These are phyloP conservation scores for Psix sp. DNA, from an alignment of 1,140 invertebrate genomes.

Conservation along the genomic window DNA sequence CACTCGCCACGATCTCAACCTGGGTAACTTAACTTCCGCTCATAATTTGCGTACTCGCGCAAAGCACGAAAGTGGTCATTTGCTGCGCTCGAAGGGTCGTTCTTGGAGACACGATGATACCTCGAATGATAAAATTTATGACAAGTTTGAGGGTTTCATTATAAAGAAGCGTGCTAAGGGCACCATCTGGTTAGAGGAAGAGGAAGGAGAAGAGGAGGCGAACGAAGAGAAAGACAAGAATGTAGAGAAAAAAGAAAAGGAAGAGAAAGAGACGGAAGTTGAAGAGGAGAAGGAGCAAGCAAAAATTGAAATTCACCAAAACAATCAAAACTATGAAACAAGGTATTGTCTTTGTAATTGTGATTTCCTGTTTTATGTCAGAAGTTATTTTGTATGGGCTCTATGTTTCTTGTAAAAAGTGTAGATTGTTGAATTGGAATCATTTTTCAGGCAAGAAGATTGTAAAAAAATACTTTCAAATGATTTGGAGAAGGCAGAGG, in stretches of 20 bases:
- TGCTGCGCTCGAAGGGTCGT: slow-evolving; percentile 73
- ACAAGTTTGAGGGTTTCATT: slow-evolving; percentile 72
- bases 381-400: too few species aligned
- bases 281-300: too few species aligned
- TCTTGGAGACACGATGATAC: slow-evolving; percentile 67
- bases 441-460: slow-evolving; percentile 16
- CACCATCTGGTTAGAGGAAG: slow-evolving; percentile 74
- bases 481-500: slow-evolving; percentile 45
- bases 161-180: slow-evolving; percentile 75
- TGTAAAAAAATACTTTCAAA: slow-evolving; percentile 44
- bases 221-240: too few species aligned
- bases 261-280: too few species aligned
- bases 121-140: slow-evolving; percentile 68
- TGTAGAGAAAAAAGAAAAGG: too few species aligned
- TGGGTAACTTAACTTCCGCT: slow-evolving; percentile 66
- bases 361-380: too few species aligned
- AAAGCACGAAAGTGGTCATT: slow-evolving; percentile 74
- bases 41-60: slow-evolving; percentile 73
- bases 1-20: slow-evolving; percentile 69
- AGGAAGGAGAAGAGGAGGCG: slow-evolving; percentile 28
- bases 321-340: slow-evolving; percentile 8
- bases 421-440: background rate
- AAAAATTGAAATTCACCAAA: slow-evolving; percentile 4
- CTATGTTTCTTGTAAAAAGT: background rate
- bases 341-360: slow-evolving; percentile 11